Conservation (phyloP, 1,140 invertebrate genomes). For the Drosophila pectinifera region DNA sequence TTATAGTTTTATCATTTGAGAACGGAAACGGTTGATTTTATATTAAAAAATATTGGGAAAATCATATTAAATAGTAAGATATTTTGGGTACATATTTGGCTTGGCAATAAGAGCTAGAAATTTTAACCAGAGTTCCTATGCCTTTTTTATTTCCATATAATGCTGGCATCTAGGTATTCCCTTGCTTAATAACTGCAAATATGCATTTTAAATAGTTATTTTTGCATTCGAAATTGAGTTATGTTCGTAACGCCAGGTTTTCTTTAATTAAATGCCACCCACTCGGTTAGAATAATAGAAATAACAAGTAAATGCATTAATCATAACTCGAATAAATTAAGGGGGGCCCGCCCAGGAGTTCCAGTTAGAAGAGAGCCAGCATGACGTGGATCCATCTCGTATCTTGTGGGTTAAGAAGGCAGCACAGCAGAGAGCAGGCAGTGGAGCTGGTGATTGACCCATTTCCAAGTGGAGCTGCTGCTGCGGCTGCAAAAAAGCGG, state of each 20-base stretch:
- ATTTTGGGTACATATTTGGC: too few species aligned
- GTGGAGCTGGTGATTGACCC: conserved; percentile 58
- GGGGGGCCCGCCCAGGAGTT: conserved; percentile 1
- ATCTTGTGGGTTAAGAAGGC: conserved; percentile 22
- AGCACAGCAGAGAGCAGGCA: conserved; percentile 11
- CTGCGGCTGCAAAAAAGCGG: conserved; percentile 14
- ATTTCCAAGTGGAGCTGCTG: conserved; percentile 52
- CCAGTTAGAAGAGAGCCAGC: conserved; percentile 5
- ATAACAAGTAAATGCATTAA: conserved; percentile 19
- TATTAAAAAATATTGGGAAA: too few species aligned
- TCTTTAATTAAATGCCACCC: conserved; percentile 9
- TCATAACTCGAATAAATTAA: conserved; percentile 13
- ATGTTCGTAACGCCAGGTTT: conserved; percentile 1
- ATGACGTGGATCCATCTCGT: conserved; percentile 21
- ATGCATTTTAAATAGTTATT: background rate
- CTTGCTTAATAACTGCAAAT: background rate
- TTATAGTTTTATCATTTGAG: too few species aligned
- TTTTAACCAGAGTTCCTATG: too few species aligned
- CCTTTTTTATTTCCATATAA: too few species aligned
- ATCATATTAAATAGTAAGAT: too few species aligned
- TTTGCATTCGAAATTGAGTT: background rate
- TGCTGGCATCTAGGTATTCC: too few species aligned
- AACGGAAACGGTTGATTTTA: too few species aligned
- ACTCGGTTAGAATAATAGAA: conserved; percentile 8
- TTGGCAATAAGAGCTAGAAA: too few species aligned